phyloP scores from a whole-genome alignment of 2,888 invertebrate species.

The Archaeoteleia sp. region DNA sequence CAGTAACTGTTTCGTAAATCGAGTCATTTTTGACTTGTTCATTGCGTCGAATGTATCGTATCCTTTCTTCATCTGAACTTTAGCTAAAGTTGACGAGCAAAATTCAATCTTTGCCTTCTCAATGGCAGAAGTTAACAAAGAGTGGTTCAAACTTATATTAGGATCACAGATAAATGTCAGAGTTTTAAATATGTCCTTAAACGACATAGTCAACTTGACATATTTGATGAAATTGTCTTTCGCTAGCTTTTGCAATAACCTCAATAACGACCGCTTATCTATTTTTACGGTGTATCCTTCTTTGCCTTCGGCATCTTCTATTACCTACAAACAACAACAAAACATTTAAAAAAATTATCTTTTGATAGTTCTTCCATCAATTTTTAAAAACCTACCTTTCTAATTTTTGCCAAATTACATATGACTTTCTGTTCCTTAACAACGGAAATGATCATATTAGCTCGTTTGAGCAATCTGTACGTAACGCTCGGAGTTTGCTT shows the following conservation, averaged over 20 bases:
- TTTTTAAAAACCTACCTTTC: constrained; percentile 68
- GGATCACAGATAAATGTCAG: constrained; percentile 78
- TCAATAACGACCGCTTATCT: constrained; percentile 80
- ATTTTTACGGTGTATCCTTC: constrained; percentile 78
- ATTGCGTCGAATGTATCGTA: constrained; percentile 6
- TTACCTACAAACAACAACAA: constrained; percentile 66
- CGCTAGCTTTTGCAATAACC: constrained; percentile 78
- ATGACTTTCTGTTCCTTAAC: constrained; percentile 79
- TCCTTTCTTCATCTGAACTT: constrained; percentile 47
- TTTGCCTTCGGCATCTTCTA: constrained; percentile 77
- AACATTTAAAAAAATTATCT: constrained; percentile 7
- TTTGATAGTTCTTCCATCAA: constrained; percentile 12
- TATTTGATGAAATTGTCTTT: constrained; percentile 78
- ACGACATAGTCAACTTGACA: constrained; percentile 76
- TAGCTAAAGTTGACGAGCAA: constrained; percentile 60
- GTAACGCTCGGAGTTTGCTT: constrained; percentile 66
- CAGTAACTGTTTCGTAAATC: constrained; percentile 30
- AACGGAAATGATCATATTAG: constrained; percentile 79
- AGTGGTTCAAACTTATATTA: constrained; percentile 74
- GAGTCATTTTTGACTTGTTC: constrained; percentile 25
- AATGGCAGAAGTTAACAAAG: constrained; percentile 77
- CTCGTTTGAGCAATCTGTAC: constrained; percentile 76
- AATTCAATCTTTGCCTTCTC: constrained; percentile 80
- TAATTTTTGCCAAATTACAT: constrained; percentile 76
- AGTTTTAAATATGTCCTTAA: constrained; percentile 73